A percentile compares a stretch with the other conserved stretches of the same genome.
Evolutionary conservation across 2,113 vertebrate species (phyloP).

Genomic region (Loxodonta africana): DNA sequence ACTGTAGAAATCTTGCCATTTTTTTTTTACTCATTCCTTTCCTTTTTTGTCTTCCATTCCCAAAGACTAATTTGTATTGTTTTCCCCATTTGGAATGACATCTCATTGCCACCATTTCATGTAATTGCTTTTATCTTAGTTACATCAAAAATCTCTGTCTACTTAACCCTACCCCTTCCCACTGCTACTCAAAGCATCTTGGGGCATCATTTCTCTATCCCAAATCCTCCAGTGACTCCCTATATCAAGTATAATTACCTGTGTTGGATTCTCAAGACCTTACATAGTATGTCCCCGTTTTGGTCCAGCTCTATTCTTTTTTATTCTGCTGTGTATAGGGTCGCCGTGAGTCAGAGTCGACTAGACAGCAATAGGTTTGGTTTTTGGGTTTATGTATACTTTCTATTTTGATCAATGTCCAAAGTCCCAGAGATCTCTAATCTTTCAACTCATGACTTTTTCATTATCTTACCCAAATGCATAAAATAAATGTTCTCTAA

Average conservation of each 20-base stretch:
- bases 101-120: not conserved
- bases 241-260: not conserved
- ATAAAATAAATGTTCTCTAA: not conserved
- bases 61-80: not conserved
- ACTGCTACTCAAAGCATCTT: fast-evolving
- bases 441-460: not conserved
- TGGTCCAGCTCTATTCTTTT: not conserved
- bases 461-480: not conserved
- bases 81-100: not conserved
- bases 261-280: not conserved
- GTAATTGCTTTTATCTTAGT: not conserved
- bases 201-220: not conserved
- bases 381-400: not conserved
- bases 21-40: constrained; percentile 25
- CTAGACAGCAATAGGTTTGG: no score
- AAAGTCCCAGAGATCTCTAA: not conserved
- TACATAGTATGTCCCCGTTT: not conserved
- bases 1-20: not conserved
- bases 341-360: no score
- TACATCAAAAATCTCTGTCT: not conserved
- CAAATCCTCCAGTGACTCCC: not conserved
- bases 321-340: not conserved
- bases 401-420: not conserved
- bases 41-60: not conserved
- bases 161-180: not conserved